Evolutionary conservation across 64 coral and sea anemone species (phyloP).

Genomic region (Cladopsammia gracilis): DNA sequence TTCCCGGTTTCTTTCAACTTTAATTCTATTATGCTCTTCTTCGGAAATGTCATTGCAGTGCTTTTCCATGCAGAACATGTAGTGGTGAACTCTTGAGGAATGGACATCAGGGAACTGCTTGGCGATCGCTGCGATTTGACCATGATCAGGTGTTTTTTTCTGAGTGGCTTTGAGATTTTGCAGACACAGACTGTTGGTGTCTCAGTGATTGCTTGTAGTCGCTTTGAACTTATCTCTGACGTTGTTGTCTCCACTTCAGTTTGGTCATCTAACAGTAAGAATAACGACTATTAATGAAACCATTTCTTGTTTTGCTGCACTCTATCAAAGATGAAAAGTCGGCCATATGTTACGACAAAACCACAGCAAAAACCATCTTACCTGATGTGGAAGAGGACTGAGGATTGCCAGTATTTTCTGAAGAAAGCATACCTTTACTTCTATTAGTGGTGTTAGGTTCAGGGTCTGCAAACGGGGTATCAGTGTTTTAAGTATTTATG

Average conservation of each 20-base stretch:
- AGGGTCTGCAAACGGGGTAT: not conserved
- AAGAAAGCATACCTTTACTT: too few species aligned
- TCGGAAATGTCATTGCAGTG: constrained; percentile 53
- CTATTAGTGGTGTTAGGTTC: too few species aligned
- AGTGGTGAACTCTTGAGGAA: constrained; percentile 60
- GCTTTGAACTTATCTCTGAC: constrained; percentile 49
- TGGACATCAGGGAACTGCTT: constrained; percentile 57
- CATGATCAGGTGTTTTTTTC: constrained; percentile 33
- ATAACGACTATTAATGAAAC: too few species aligned
- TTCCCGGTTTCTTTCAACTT: constrained; percentile 65
- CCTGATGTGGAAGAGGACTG: too few species aligned
- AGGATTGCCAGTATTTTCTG: too few species aligned
- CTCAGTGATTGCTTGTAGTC: constrained; percentile 16
- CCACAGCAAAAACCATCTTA: too few species aligned
- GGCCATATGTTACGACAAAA: too few species aligned
- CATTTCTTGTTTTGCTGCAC: too few species aligned
- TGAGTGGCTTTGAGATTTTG: constrained; percentile 32
- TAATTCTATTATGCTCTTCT: constrained; percentile 64
- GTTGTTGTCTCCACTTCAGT: constrained; percentile 16
- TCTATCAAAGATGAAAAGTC: too few species aligned
- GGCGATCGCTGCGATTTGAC: not conserved
- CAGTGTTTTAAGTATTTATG: constrained; percentile 21
- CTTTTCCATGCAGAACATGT: constrained; percentile 46
- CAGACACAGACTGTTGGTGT: constrained; percentile 40
- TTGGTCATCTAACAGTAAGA: too few species aligned